Evolutionary conservation across 2,888 invertebrate genomes (phyloP).

Genomic region (Craniophora ligustri): DNA sequence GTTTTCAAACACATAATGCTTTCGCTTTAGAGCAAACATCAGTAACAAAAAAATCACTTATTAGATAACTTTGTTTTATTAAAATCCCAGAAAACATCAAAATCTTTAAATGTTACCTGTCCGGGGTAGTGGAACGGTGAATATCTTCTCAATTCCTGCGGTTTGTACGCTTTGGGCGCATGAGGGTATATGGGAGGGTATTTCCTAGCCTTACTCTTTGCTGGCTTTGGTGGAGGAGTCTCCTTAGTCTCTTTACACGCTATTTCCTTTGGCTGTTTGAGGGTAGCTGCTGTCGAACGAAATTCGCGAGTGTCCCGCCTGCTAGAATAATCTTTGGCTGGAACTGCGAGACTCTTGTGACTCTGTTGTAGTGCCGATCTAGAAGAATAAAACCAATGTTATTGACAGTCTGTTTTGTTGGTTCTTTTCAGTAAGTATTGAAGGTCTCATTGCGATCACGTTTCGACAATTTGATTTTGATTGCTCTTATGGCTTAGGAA

Average conservation of each 20-base stretch:
- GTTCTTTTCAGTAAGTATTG: no score
- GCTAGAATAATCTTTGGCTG: slow-evolving; percentile 38
- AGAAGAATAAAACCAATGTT: slow-evolving; percentile 17
- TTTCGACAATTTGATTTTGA: no score
- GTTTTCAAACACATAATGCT: no score
- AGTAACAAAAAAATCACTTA: no score
- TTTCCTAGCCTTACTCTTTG: slow-evolving; percentile 53
- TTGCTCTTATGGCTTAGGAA: no score
- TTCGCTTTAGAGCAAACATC: no score
- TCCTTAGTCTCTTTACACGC: slow-evolving; percentile 8
- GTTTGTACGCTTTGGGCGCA: slow-evolving; percentile 55
- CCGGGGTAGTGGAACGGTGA: slow-evolving; percentile 76
- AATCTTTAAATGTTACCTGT: slow-evolving; percentile 74
- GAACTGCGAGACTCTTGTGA: slow-evolving; percentile 44
- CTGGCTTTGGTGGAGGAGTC: slow-evolving; percentile 19
- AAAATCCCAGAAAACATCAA: slow-evolving; percentile 41
- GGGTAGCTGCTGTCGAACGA: slow-evolving; percentile 5
- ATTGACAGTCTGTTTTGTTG: slow-evolving; percentile 1
- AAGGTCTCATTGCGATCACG: no score
- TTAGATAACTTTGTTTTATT: slow-evolving; percentile 43
- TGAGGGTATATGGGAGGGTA: slow-evolving; percentile 63
- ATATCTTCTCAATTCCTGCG: slow-evolving; percentile 67
- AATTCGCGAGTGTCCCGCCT: slow-evolving; percentile 36
- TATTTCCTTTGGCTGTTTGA: slow-evolving; percentile 10
- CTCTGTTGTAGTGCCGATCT: slow-evolving; percentile 49